Evolutionary conservation across 2,888 invertebrate genomes (phyloP).

Genomic region (Tanypteryx hageni): DNA sequence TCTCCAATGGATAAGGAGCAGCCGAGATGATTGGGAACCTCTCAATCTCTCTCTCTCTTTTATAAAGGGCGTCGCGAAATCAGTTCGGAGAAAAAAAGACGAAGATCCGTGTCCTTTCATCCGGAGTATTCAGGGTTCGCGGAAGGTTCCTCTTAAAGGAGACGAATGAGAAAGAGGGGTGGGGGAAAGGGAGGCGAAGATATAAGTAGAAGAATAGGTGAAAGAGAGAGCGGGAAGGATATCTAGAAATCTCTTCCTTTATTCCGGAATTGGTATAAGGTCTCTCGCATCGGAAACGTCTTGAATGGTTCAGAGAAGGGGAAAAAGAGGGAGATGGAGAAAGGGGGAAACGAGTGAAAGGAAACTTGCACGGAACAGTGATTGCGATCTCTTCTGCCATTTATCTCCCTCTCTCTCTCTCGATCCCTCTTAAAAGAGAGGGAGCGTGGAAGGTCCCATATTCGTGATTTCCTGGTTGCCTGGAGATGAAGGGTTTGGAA

Average conservation of each 20-base stretch:
- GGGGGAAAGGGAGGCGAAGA: background rate
- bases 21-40: background rate
- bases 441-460: background rate
- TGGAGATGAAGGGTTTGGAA: background rate
- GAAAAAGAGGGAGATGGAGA: background rate
- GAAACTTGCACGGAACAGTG: background rate
- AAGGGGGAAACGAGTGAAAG: background rate
- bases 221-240: background rate
- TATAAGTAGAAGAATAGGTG: background rate
- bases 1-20: background rate
- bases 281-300: too few relatives aligned
- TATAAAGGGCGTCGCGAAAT: background rate
- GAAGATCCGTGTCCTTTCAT: background rate
- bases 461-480: slow-evolving; percentile 14
- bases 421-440: background rate
- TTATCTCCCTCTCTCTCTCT: background rate
- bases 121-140: background rate
- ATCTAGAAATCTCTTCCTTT: background rate
- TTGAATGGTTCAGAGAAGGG: background rate
- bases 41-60: background rate
- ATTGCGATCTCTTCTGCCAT: background rate
- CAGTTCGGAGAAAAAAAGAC: background rate
- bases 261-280: background rate
- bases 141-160: background rate
- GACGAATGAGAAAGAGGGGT: background rate